Conservation (phyloP, 2,888 invertebrate species). For the Ornithoptera alexandrae region DNA sequence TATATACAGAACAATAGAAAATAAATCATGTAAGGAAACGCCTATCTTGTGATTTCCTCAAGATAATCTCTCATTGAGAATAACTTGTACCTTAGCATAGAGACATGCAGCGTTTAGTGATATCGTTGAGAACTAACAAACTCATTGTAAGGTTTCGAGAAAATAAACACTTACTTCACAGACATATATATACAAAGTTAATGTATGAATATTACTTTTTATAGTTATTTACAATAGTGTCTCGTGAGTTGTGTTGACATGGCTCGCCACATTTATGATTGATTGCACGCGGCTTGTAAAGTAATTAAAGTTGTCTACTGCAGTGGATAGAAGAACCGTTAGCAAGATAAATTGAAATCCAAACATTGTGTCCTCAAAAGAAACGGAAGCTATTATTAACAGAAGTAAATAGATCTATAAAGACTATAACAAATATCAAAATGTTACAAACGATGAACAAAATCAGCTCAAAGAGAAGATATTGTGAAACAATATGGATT, state of each 20-base stretch:
- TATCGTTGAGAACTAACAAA: no score
- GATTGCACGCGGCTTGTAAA: slow-evolving; percentile 57
- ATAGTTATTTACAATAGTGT: slow-evolving; percentile 11
- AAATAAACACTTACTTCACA: background rate
- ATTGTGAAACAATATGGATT: background rate
- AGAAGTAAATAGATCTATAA: background rate
- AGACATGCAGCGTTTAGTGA: no score
- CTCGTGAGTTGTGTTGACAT: slow-evolving; percentile 44
- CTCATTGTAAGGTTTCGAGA: no score
- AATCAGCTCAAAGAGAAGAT: no score
- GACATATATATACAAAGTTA: background rate
- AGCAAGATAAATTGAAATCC: slow-evolving; percentile 54
- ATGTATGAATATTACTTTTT: background rate
- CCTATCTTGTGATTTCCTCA: no score
- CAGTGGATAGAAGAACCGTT: slow-evolving; percentile 55
- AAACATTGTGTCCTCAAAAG: slow-evolving; percentile 14
- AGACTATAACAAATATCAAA: background rate
- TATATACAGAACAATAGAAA: no score
- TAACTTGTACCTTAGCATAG: no score
- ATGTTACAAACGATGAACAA: background rate
- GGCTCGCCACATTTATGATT: slow-evolving; percentile 60
- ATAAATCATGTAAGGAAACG: no score
- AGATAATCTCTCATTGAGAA: no score
- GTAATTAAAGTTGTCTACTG: slow-evolving; percentile 75
- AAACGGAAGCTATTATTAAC: slow-evolving; percentile 3